Conservation (phyloP, 2,113 vertebrate species). For the Calypte anna region DNA sequence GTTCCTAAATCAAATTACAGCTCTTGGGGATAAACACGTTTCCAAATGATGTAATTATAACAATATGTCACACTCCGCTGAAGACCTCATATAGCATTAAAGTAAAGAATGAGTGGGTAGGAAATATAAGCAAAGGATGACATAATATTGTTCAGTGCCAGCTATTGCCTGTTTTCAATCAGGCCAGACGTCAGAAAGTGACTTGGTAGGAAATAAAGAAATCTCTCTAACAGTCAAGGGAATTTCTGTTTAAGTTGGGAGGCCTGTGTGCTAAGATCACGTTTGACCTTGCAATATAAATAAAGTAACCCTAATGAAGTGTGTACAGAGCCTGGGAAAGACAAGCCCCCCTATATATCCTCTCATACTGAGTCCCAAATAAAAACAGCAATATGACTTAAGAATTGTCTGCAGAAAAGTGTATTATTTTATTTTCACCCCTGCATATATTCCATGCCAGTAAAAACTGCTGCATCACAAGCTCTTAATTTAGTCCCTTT, state of each 20-base stretch:
- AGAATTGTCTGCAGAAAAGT: constrained; percentile 32
- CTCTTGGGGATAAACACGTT: constrained; percentile 73
- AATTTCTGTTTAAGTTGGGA: constrained; percentile 52
- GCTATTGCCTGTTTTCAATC: constrained; percentile 67
- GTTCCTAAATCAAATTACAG: constrained; percentile 74
- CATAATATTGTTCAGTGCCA: constrained; percentile 59
- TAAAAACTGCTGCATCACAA: constrained; percentile 60
- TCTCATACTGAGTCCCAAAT: constrained; percentile 26
- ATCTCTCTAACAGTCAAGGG: constrained; percentile 41
- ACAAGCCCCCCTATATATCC: background rate
- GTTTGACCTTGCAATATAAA: constrained; percentile 69
- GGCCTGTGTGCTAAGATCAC: constrained; percentile 39
- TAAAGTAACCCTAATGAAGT: constrained; percentile 66
- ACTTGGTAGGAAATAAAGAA: background rate
- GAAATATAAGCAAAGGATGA: constrained; percentile 72
- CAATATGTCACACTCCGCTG: constrained; percentile 71
- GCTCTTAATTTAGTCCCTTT: constrained; percentile 51
- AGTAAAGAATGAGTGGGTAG: constrained; percentile 69
- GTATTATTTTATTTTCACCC: constrained; percentile 63
- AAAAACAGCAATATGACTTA: constrained; percentile 49
- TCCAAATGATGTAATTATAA: constrained; percentile 76
- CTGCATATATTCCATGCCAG: constrained; percentile 36
- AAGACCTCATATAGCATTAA: constrained; percentile 74
- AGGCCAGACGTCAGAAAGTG: constrained; percentile 20
- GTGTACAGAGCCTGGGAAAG: constrained; percentile 55